phyloP scores from a whole-genome alignment of 2,888 invertebrate species.

The Tenthredo notha region DNA sequence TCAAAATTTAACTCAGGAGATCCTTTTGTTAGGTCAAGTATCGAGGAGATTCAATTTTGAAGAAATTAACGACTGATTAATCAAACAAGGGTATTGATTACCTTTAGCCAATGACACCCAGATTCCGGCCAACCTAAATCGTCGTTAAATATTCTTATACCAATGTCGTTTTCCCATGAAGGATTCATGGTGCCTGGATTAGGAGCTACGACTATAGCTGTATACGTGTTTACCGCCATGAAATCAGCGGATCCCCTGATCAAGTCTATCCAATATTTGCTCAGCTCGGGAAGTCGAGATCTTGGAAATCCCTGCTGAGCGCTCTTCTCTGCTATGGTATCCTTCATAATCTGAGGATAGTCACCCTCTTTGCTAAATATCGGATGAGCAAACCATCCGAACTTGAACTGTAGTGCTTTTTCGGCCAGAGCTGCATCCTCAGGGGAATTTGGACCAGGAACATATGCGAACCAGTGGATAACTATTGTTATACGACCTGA shows the following conservation, averaged over 20 bases:
- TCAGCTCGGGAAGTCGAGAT: constrained; percentile 84
- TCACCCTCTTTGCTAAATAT: constrained; percentile 83
- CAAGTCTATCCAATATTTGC: constrained; percentile 63
- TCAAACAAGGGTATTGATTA: constrained; percentile 68
- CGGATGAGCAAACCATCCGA: constrained; percentile 86
- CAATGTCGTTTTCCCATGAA: constrained; percentile 56
- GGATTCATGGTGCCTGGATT: constrained; percentile 3
- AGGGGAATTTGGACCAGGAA: constrained; percentile 78
- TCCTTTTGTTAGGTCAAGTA: not conserved
- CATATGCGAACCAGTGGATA: not conserved
- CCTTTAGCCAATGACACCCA: constrained; percentile 83
- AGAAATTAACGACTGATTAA: not conserved
- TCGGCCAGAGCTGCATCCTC: constrained; percentile 81
- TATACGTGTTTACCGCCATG: constrained; percentile 80
- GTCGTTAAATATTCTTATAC: constrained; percentile 80
- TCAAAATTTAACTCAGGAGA: not conserved
- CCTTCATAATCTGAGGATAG: constrained; percentile 84
- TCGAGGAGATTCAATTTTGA: not conserved
- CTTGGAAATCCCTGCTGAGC: constrained; percentile 80
- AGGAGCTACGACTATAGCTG: constrained; percentile 63
- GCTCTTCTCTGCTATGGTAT: constrained; percentile 81
- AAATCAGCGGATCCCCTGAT: constrained; percentile 79
- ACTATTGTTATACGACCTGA: constrained; percentile 31
- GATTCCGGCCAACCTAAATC: constrained; percentile 83
- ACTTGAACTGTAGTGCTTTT: constrained; percentile 80